Conservation (phyloP, 2,888 invertebrate species). For the Tethea ocularis region DNA sequence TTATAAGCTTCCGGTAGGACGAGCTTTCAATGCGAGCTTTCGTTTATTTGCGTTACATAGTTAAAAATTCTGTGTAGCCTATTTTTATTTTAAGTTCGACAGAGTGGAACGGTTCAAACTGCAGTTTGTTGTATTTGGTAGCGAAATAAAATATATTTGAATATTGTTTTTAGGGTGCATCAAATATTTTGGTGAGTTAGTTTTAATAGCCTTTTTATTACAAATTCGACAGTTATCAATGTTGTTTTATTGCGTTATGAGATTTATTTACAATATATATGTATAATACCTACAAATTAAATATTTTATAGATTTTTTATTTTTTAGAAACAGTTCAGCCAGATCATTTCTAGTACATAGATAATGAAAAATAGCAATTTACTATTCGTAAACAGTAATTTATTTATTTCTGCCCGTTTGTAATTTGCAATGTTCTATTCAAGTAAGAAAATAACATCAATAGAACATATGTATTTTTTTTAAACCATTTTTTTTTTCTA, state of each 20-base stretch:
- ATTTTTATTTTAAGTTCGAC: neutral
- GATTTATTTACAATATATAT: too few relatives aligned
- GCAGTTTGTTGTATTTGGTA: neutral
- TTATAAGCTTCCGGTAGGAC: constrained; percentile 27
- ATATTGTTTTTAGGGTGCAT: neutral
- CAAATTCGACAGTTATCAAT: too few relatives aligned
- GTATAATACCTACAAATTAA: too few relatives aligned
- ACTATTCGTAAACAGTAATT: too few relatives aligned
- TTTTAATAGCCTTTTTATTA: neutral
- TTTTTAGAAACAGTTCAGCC: too few relatives aligned
- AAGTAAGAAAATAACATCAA: neutral
- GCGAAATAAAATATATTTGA: neutral
- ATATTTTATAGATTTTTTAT: too few relatives aligned
- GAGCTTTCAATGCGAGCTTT: constrained; percentile 16
- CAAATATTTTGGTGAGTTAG: neutral
- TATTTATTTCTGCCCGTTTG: too few relatives aligned
- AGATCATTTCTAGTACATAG: too few relatives aligned
- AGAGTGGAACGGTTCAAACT: neutral
- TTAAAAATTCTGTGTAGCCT: neutral
- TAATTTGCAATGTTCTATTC: too few relatives aligned
- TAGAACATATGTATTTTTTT: too few relatives aligned
- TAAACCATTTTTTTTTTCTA: neutral
- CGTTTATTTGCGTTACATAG: constrained; percentile 1
- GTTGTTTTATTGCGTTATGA: too few relatives aligned
- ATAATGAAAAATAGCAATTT: too few relatives aligned